These are phyloP conservation scores for Psylliodes chrysocephalus DNA, from an alignment of 2,888 invertebrate genomes.

Conservation along the genomic window DNA sequence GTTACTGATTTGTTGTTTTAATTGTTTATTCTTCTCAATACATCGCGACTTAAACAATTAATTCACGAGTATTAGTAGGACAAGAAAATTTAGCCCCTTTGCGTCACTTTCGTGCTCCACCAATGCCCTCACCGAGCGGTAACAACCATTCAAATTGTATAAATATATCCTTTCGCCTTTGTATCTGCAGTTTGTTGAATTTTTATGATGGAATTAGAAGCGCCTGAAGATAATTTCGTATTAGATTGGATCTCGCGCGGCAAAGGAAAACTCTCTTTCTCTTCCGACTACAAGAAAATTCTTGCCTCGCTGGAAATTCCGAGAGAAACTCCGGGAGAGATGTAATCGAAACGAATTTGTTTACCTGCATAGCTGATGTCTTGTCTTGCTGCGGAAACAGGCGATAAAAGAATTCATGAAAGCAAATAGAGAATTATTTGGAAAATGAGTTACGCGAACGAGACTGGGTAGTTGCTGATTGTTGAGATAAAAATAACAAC, in stretches of 20 bases:
- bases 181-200: conserved; percentile 24
- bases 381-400: neutral
- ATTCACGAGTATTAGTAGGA: too few relatives aligned
- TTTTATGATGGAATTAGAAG: conserved; percentile 20
- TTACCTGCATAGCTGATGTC: conserved; percentile 21
- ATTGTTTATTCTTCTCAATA: too few relatives aligned
- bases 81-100: too few relatives aligned
- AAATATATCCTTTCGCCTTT: conserved; percentile 32
- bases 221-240: conserved; percentile 11
- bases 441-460: conserved; percentile 9
- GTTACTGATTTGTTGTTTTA: too few relatives aligned
- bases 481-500: neutral
- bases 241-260: conserved; percentile 13
- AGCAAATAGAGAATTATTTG: conserved; percentile 17
- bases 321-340: conserved; percentile 10
- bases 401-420: conserved; percentile 27
- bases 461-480: too few relatives aligned
- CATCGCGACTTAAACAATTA: too few relatives aligned
- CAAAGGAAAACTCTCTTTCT: conserved; percentile 11
- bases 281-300: neutral
- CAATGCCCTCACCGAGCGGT: neutral
- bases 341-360: conserved; percentile 22
- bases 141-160: conserved; percentile 25
- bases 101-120: neutral
- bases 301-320: neutral